A percentile compares a stretch with the other conserved stretches of the same genome.
These are phyloP conservation scores for Dasysyrphus tricinctus DNA, from an alignment of 2,888 invertebrate species.

Conservation along the genomic window DNA sequence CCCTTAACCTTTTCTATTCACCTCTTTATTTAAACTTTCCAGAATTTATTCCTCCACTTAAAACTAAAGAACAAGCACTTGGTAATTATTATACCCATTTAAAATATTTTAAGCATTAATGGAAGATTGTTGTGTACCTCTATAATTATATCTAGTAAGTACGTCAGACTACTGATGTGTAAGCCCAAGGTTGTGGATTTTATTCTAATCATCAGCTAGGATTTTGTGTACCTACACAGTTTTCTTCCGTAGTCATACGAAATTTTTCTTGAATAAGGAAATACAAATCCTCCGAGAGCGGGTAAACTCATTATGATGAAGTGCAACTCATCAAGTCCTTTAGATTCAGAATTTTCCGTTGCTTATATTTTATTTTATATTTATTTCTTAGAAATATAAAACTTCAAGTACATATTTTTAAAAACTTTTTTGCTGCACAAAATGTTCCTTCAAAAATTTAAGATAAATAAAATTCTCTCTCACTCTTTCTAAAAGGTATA, in stretches of 20 bases:
- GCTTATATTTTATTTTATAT: background rate
- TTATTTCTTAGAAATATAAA: background rate
- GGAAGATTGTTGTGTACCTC: too few species aligned
- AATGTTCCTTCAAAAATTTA: background rate
- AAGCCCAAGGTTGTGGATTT: background rate
- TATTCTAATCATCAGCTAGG: background rate
- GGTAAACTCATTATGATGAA: background rate
- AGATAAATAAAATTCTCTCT: background rate
- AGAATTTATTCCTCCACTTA: too few species aligned
- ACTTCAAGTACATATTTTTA: too few species aligned
- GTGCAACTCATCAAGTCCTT: conserved; percentile 4
- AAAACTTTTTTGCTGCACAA: background rate
- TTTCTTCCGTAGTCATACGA: background rate
- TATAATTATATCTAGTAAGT: too few species aligned
- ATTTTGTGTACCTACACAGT: background rate
- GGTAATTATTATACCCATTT: too few species aligned
- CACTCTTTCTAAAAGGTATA: background rate
- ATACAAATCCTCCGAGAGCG: background rate
- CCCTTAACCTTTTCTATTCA: too few species aligned
- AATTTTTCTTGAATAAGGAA: background rate
- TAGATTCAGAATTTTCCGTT: background rate
- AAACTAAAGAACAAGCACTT: too few species aligned
- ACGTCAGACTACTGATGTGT: too few species aligned
- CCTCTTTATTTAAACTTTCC: too few species aligned
- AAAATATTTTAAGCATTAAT: too few species aligned